These are phyloP conservation scores for Coregonus ussuriensis DNA, from an alignment of 2,797 vertebrate species.

Conservation along the genomic window DNA sequence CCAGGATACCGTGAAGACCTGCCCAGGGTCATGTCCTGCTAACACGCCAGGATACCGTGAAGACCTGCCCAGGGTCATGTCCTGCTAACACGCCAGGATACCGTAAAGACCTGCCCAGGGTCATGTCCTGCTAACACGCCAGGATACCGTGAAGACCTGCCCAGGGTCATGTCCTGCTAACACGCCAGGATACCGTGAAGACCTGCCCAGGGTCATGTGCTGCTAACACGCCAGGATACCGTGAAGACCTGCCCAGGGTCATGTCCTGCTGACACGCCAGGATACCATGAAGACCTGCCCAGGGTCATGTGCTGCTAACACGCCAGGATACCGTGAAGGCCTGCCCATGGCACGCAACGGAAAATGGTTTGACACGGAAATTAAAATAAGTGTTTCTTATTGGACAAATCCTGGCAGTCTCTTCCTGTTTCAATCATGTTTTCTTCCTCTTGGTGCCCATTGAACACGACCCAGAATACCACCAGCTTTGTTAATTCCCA, in stretches of 20 bases:
- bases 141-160: not conserved
- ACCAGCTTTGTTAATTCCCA: conserved; percentile 15
- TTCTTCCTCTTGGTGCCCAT: not conserved
- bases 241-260: not conserved
- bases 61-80: not conserved
- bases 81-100: not conserved
- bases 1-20: not conserved
- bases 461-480: not conserved
- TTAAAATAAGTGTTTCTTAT: not conserved
- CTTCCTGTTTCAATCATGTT: not conserved
- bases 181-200: not conserved
- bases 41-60: not conserved
- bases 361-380: not conserved
- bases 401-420: not conserved
- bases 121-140: not conserved
- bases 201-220: not conserved
- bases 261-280: not conserved
- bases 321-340: not conserved
- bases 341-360: not conserved
- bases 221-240: not conserved
- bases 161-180: not conserved
- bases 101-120: not conserved
- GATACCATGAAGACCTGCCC: not conserved
- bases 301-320: not conserved
- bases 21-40: not conserved